Percentiles rank a stretch among this genome's conserved stretches.
phyloP scores from a whole-genome alignment of 2,113 vertebrate species.

The Natator depressus region DNA sequence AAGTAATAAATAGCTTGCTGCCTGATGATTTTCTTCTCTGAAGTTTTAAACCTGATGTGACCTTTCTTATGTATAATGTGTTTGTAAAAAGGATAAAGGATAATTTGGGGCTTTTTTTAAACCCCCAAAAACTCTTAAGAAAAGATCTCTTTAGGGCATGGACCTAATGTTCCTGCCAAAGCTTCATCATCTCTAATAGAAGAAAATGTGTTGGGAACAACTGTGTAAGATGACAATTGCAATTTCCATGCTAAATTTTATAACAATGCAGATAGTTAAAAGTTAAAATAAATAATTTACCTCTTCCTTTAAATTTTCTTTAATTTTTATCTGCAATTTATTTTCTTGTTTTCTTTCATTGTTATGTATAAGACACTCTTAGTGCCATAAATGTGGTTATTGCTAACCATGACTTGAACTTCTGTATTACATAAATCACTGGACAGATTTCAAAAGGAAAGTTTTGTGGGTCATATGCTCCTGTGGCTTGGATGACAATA shows the following conservation, averaged over 20 bases:
- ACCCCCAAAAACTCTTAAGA: background rate
- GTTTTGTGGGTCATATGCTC: background rate
- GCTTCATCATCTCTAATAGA: background rate
- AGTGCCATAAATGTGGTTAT: background rate
- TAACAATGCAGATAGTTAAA: background rate
- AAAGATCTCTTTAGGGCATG: background rate
- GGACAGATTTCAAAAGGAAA: background rate
- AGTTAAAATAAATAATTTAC: background rate
- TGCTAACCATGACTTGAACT: background rate
- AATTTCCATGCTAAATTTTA: background rate
- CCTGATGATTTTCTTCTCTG: background rate
- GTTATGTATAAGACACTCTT: background rate
- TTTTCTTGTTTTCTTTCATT: background rate
- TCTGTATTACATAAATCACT: background rate
- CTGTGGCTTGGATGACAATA: background rate
- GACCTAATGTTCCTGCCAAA: background rate
- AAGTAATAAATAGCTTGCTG: background rate
- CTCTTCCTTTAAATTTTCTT: background rate
- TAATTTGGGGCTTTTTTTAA: background rate
- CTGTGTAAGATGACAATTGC: background rate
- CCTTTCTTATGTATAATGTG: background rate
- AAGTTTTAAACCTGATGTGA: background rate
- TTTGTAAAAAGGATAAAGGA: background rate
- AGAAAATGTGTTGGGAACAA: background rate
- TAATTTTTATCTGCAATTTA: background rate